Base-by-base conservation (phyloP, 1,140 invertebrate species). In the Meteorus sp. region DNA sequence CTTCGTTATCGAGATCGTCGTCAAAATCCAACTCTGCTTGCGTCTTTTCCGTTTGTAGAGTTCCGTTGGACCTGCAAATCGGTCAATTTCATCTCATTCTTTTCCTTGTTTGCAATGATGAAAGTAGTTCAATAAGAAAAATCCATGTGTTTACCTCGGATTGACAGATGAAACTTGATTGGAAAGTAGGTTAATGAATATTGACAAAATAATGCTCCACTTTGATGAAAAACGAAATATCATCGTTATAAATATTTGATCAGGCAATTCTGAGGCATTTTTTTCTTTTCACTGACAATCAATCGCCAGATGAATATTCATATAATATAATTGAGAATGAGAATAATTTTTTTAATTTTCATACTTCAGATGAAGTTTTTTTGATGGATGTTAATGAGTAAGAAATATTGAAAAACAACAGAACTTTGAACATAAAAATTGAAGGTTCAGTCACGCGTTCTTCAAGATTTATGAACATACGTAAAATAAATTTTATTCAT, bases 401-500 rank as follows among this genome's bases (percentile, higher is more conserved):
- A 48, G 6, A 13, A 15, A 27, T 27, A 25, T 27, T 22, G 9
- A 22, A 25, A 48, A 48, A 48, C 45, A 48, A 48, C 17, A 4
- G 45, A 48, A 48, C 22, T n/a, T 25, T 29, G 45, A 25, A n/a
- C n/a, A 15, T 13, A 48, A 48, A 48, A 48, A 48, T n/a, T 48
- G 22, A 48, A n/a, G 35, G 3, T 39, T 11, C 22, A 25, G 5
- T 39, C 35, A 8, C 6, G n/a, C 20, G 9, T 48, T 48, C n/a
- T 48, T 48, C 23, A 48, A 7, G 5, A 48, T 23, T 48, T 9
- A 48, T 25, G 41, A 35, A 23, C 15, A 41, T 31, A 35, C 6
- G 27, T 17, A 47, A 56, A 56, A 56, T 56, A 56, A 56, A 37
- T 17, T 56, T 48, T 33, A 20, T 33, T 51, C 22, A 29, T 44